These are phyloP conservation scores for Alouatta palliata DNA, from an alignment of 2,113 vertebrate genomes.

Conservation along the genomic window DNA sequence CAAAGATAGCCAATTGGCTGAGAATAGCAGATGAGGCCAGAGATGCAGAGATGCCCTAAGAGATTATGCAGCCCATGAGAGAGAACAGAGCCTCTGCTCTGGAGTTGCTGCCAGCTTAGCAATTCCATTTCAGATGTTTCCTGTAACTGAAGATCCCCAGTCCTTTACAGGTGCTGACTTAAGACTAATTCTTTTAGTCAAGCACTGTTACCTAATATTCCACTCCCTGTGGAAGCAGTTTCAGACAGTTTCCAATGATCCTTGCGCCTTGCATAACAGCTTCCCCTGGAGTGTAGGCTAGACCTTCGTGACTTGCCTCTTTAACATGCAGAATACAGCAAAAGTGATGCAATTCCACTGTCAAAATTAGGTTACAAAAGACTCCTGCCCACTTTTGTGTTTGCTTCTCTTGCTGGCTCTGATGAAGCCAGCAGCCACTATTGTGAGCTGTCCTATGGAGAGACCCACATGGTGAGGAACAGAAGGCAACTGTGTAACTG, in stretches of 20 bases:
- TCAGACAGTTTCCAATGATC: background rate
- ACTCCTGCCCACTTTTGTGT: background rate
- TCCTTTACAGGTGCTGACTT: background rate
- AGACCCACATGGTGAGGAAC: background rate
- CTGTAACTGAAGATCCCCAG: background rate
- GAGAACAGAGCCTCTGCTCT: background rate
- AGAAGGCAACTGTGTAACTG: background rate
- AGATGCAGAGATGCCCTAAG: background rate
- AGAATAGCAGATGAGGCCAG: background rate
- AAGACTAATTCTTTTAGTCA: background rate
- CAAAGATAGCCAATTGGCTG: background rate
- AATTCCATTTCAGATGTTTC: background rate
- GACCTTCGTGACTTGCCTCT: background rate
- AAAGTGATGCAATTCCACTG: background rate
- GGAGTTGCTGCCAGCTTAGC: background rate
- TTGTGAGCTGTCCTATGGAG: background rate
- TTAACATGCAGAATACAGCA: background rate
- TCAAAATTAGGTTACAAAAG: background rate
- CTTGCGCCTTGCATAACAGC: background rate
- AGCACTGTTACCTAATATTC: background rate
- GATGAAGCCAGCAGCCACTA: background rate
- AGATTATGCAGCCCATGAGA: background rate
- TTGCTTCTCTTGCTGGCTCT: background rate
- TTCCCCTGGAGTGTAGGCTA: background rate
- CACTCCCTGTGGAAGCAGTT: background rate